A percentile compares a stretch with the other conserved stretches of the same genome.
phyloP scores from a whole-genome alignment of 2,113 vertebrate species.

The Strix uralensis region DNA sequence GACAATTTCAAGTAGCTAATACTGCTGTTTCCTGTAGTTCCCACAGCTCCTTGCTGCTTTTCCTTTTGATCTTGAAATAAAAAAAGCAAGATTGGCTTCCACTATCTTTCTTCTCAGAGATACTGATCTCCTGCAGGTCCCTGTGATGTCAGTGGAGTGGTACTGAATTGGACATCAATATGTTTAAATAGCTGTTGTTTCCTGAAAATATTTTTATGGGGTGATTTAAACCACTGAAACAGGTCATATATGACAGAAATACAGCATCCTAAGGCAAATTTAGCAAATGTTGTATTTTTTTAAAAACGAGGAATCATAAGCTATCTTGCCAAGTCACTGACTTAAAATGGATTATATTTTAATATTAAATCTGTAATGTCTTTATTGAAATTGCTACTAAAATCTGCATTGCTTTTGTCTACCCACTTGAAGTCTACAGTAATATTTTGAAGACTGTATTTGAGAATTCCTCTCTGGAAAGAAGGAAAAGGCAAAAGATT shows the following conservation, averaged over 20 bases:
- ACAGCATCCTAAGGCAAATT: background rate
- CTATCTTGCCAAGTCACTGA: background rate
- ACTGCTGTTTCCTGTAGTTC: constrained; percentile 22
- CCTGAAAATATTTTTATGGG: background rate
- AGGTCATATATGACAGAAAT: background rate
- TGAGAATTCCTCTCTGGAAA: background rate
- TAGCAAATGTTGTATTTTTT: background rate
- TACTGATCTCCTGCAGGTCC: background rate
- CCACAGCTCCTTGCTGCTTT: constrained; percentile 25
- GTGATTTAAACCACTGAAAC: background rate
- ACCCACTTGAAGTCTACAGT: background rate
- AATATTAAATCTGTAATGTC: background rate
- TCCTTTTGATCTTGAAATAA: constrained; percentile 25
- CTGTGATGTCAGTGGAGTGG: background rate
- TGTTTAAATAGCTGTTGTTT: constrained; percentile 19
- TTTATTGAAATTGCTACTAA: background rate
- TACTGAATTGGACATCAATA: background rate
- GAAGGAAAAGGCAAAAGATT: background rate
- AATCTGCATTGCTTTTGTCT: background rate
- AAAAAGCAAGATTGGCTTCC: background rate
- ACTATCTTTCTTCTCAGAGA: background rate
- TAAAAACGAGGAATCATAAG: background rate
- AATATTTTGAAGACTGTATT: background rate
- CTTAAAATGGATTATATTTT: background rate
- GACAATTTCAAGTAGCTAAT: constrained; percentile 21